Evolutionary conservation across 92 coral and sea anemone genomes (phyloP), one percentile per base, ranked within the genome.

Genomic region (Micromussa lordhowensis): DNA sequence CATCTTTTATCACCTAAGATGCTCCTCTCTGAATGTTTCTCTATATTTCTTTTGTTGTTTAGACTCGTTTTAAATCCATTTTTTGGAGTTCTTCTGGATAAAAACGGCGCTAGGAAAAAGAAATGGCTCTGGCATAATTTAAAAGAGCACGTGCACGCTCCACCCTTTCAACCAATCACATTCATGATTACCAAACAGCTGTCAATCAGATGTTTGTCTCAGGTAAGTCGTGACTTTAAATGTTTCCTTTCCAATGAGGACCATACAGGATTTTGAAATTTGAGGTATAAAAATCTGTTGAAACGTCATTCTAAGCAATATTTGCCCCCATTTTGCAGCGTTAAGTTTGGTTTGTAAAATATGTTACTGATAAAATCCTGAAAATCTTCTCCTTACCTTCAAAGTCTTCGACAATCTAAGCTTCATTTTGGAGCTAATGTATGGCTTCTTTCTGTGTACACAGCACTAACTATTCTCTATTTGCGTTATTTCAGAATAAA

Each of bases 101-200:
- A 74, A 53, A 80, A 71, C 70, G 99, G 99, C 8, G 92, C 93
- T n/a, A 87, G 92, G 72, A 97, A 84, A 91, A 97, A 97, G 92
- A 96, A 90, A 70, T 97, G 99, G 99, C 89, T 93, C 15, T 97
- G 99, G 99, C 95, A 97, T 72, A 96, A 96, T 68, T 58, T 70
- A 48, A 93, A 91, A 73, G 92, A 87, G 12, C 98, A 97, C 85
- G 99, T 97, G 12, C 99, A 97, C 77, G 99, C 99, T 2, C 99
- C 99, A 24, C 99, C 99, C 34, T 97, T 95, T 77, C 99, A 97
- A 78, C 99, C 99, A 64, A 93, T 97, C 93, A 97, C 99, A n/a
- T 97, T 97, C 85, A 91, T 92, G 86, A 85, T 96, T 66, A 87
- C 98, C 19, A 94, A 94, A 29, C 96, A 94, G 81, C 78, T 97